phyloP scores from a whole-genome alignment of 1,140 invertebrate genomes.

The Drosophila eugracilis region DNA sequence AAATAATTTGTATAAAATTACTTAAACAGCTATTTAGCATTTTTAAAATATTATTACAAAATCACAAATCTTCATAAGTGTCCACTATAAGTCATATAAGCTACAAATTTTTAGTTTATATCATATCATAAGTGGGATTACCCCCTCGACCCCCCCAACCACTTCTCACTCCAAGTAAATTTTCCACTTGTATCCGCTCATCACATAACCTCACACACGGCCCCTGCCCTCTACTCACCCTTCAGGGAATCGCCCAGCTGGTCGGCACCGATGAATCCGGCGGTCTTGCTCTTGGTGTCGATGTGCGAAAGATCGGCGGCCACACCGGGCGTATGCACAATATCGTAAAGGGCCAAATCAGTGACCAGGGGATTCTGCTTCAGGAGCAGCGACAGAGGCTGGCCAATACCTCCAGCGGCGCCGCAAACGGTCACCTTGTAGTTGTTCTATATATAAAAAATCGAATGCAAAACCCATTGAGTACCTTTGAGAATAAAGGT shows the following conservation, averaged over 20 bases:
- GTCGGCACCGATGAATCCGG: conserved; percentile 91
- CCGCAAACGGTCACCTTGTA: conserved; percentile 98
- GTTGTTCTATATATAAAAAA: conserved; percentile 81
- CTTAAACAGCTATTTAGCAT: too few relatives aligned
- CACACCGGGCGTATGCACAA: conserved; percentile 98
- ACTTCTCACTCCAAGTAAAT: conserved; percentile 2
- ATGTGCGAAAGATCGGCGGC: conserved; percentile 99
- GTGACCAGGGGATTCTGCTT: conserved; percentile 95
- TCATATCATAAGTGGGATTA: not conserved
- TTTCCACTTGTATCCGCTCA: conserved; percentile 24
- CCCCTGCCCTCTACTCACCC: conserved; percentile 79
- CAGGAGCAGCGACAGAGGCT: conserved; percentile 97
- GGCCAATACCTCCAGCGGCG: conserved; percentile 98
- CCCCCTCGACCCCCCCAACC: not conserved
- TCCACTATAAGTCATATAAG: too few relatives aligned
- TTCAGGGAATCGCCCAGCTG: conserved; percentile 88
- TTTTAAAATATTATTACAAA: not conserved
- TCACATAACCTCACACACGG: conserved; percentile 65
- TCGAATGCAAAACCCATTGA: not conserved
- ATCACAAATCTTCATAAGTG: not conserved
- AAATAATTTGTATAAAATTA: too few relatives aligned
- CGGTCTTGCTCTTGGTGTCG: conserved; percentile 93
- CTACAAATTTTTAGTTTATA: not conserved
- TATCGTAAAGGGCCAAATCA: conserved; percentile 96
- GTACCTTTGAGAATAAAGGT: not conserved